phyloP scores from a whole-genome alignment of 2,888 invertebrate species.

The Cryptus viduatorius region DNA sequence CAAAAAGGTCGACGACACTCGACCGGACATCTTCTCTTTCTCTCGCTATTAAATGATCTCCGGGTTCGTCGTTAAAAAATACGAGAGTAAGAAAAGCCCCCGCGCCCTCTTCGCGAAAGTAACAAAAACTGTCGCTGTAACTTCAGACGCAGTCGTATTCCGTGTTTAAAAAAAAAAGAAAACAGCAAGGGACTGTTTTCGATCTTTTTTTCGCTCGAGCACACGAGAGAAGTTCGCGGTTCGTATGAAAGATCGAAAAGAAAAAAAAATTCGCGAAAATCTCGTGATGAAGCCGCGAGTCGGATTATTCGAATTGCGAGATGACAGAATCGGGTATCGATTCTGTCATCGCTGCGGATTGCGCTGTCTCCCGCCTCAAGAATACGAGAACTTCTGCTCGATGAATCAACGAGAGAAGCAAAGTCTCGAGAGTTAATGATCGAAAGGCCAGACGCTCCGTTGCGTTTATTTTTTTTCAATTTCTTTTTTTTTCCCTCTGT shows the following conservation, averaged over 20 bases:
- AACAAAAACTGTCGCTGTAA: conserved; percentile 73
- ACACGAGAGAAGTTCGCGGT: conserved; percentile 4
- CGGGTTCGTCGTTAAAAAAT: conserved; percentile 70
- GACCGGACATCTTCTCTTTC: conserved; percentile 34
- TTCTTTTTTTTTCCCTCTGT: conserved; percentile 2
- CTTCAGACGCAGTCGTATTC: conserved; percentile 65
- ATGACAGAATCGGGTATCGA: conserved; percentile 60
- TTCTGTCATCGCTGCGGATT: conserved; percentile 30
- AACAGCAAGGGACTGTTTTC: conserved; percentile 43
- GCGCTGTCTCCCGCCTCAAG: not conserved
- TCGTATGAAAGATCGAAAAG: conserved; percentile 19
- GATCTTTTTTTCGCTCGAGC: conserved; percentile 20
- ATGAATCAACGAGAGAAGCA: conserved; percentile 24
- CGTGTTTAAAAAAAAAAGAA: conserved; percentile 35
- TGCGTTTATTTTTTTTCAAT: conserved; percentile 14
- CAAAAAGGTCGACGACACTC: conserved; percentile 70
- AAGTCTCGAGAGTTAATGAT: conserved; percentile 26
- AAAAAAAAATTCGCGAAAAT: conserved; percentile 50
- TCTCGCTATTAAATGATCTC: conserved; percentile 73
- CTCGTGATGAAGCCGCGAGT: conserved; percentile 51
- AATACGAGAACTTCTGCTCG: conserved; percentile 22
- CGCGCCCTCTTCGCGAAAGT: conserved; percentile 50
- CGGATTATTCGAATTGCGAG: conserved; percentile 58
- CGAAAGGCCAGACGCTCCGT: conserved; percentile 18
- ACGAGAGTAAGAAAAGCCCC: conserved; percentile 29